phyloP scores from a whole-genome alignment of 1,140 invertebrate genomes.

The Lerema accius region DNA sequence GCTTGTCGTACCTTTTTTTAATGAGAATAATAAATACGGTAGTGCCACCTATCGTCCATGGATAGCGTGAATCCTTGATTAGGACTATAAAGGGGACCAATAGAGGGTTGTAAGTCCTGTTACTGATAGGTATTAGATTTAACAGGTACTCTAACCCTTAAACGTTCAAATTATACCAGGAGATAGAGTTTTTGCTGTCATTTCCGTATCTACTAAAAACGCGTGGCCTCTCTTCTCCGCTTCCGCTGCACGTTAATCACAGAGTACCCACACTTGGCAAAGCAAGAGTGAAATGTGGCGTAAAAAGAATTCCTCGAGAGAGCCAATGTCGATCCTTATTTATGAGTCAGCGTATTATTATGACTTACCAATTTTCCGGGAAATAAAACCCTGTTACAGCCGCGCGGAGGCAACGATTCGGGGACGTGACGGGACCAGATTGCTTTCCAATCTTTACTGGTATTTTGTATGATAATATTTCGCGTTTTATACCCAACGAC shows the following conservation, averaged over 20 bases:
- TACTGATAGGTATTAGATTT: too few relatives aligned
- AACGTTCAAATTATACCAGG: too few relatives aligned
- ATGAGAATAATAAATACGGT: too few relatives aligned
- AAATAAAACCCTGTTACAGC: constrained; percentile 73
- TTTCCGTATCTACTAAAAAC: too few relatives aligned
- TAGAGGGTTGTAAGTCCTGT: too few relatives aligned
- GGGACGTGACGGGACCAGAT: constrained; percentile 60
- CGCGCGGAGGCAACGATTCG: constrained; percentile 41
- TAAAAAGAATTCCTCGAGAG: constrained; percentile 72
- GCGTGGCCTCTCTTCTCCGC: constrained; percentile 15
- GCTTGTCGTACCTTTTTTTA: too few relatives aligned
- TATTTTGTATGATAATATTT: constrained; percentile 65
- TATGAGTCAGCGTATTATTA: constrained; percentile 79
- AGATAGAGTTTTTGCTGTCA: too few relatives aligned
- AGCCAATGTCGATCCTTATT: constrained; percentile 77
- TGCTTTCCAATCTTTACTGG: constrained; percentile 65
- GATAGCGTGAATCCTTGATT: too few relatives aligned
- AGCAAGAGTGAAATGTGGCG: constrained; percentile 69
- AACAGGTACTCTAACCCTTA: too few relatives aligned
- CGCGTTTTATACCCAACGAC: constrained; percentile 35
- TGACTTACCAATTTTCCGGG: constrained; percentile 78
- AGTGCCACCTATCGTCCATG: too few relatives aligned
- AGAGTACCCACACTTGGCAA: constrained; percentile 22
- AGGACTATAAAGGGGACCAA: too few relatives aligned
- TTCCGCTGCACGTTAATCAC: constrained; percentile 4